Conservation (phyloP, 2,797 vertebrate species). For the Sphaeramia orbicularis region DNA sequence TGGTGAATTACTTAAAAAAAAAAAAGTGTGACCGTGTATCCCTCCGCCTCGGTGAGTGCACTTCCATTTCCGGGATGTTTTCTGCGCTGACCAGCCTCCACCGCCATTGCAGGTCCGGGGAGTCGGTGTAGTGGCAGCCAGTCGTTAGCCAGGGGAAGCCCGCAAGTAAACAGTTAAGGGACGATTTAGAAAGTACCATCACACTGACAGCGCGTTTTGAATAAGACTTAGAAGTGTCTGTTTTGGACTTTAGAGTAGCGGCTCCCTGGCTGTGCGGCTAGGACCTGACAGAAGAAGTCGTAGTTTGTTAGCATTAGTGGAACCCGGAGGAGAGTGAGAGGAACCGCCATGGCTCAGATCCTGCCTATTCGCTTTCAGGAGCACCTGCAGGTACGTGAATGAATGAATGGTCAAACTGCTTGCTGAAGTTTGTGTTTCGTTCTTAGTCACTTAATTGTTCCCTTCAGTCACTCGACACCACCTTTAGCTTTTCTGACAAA, state of each 20-base stretch:
- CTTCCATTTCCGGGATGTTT: constrained; percentile 95
- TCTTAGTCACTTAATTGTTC: background rate
- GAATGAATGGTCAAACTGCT: constrained; percentile 55
- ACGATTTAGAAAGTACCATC: constrained; percentile 65
- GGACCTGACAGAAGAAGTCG: constrained; percentile 78
- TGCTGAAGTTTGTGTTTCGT: constrained; percentile 27
- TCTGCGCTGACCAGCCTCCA: constrained; percentile 84
- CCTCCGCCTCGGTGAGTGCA: constrained; percentile 83
- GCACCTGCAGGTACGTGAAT: constrained; percentile 91
- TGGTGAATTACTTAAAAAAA: constrained; percentile 13
- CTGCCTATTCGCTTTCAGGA: constrained; percentile 96
- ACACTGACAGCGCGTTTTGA: constrained; percentile 68
- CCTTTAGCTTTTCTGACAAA: constrained; percentile 24
- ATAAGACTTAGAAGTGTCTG: constrained; percentile 61
- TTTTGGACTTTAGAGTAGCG: constrained; percentile 65
- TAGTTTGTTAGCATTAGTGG: constrained; percentile 82
- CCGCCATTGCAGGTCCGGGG: constrained; percentile 95
- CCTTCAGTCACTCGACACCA: background rate
- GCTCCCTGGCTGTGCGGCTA: constrained; percentile 76
- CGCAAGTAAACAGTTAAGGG: constrained; percentile 71
- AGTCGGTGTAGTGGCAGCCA: constrained; percentile 82
- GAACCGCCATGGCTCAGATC: constrained; percentile 93
- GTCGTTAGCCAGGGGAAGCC: constrained; percentile 79
- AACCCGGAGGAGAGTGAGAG: constrained; percentile 83
- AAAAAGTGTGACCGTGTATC: constrained; percentile 71